Base-by-base conservation (phyloP, 92 coral and sea anemone genomes). In the Palythoa grandis region DNA sequence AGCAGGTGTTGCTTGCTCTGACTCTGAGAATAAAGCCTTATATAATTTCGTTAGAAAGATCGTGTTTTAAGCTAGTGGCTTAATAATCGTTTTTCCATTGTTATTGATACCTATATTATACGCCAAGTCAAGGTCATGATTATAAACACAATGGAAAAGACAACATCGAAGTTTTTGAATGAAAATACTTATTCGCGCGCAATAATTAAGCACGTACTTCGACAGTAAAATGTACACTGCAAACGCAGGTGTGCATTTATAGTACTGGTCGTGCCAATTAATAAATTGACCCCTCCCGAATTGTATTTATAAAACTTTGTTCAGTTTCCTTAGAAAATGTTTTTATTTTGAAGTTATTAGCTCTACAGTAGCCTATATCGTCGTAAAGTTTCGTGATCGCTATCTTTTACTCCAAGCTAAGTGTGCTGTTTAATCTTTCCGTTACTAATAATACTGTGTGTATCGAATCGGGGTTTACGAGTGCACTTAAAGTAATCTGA, bases 51-150 rank as follows among this genome's bases (percentile, higher is more conserved):
- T 80, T 66, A 61, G 48, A 66, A 24, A 17, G 13, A 65, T 66
- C 60, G 74, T 66, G 72, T 78, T 47, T 37, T 29, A 60, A 78
- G 83, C 19, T 22, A 22, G 38, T 16, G 82, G 35, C 29, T 65
- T 80, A 80, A 80, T 80, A n/a, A 80, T 22, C 23, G 14, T 40
- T 78, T 60, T 10, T 37, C 83, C 60, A 47, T 66, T 80, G 63
- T 65, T 48, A 48, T 8, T 56, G 67, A 77, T 19, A 57, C 52
- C 20, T 11, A 20, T 11, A 80, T 80, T 66, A 50, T 66, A 29
- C 9, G 22, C 24, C 14, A 54, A 76, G 82, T 20, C 39, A 47
- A 66, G 75, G 58, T 63, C 65, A 54, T 24, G 48, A 20, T 1
- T 17, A 56, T 52, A 22, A 35, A 54, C 23, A 12, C 68, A 54